These are phyloP conservation scores for Ephialtes manifestator DNA, from an alignment of 2,888 invertebrate genomes.

Conservation along the genomic window DNA sequence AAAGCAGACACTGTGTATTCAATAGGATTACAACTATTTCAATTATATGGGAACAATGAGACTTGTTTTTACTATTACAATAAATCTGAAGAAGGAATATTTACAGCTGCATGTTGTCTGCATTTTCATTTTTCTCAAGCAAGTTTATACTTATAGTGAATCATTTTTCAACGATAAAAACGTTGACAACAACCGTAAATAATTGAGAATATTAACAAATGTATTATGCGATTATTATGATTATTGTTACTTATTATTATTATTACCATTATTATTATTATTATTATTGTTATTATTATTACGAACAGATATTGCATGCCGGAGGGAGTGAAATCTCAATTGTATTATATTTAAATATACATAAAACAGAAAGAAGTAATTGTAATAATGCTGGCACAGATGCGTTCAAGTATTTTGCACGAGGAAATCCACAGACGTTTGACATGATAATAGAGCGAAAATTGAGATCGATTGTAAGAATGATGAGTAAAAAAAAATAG, in stretches of 20 bases:
- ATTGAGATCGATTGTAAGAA: conserved; percentile 71
- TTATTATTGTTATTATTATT: conserved; percentile 27
- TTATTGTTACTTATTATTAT: conserved; percentile 56
- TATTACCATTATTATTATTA: neutral
- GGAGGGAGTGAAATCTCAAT: conserved; percentile 56
- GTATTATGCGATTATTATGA: conserved; percentile 57
- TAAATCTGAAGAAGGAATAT: neutral
- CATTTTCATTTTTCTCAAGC: conserved; percentile 43
- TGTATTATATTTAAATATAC: conserved; percentile 60
- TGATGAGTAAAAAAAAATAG: conserved; percentile 56
- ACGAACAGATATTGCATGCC: conserved; percentile 74
- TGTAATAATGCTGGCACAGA: conserved; percentile 82
- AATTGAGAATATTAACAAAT: conserved; percentile 31
- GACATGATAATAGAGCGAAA: conserved; percentile 84
- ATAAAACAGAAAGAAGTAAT: conserved; percentile 18
- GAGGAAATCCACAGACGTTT: conserved; percentile 82
- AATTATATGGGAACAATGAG: neutral
- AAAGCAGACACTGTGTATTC: neutral
- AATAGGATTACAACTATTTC: neutral
- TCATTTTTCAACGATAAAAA: conserved; percentile 35
- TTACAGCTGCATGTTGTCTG: conserved; percentile 44
- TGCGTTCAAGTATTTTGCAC: conserved; percentile 84
- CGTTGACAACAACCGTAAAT: conserved; percentile 21
- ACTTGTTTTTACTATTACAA: neutral
- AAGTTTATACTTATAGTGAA: conserved; percentile 30